phyloP scores from a whole-genome alignment of 2,113 vertebrate species.

The Tylochromis polylepis region DNA sequence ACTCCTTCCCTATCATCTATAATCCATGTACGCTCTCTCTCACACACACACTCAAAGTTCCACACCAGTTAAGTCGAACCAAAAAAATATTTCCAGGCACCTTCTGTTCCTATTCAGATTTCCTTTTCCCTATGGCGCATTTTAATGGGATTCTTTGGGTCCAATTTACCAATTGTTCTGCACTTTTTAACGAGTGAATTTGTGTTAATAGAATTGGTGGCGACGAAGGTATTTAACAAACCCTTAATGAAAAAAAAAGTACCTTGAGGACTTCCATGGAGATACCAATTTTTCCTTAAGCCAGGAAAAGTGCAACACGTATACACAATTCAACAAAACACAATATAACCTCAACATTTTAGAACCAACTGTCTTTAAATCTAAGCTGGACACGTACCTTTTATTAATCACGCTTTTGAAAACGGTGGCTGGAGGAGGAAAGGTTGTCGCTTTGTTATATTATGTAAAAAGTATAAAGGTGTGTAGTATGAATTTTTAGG shows the following conservation, averaged over 20 bases:
- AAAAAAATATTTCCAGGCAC: slow-evolving; percentile 10
- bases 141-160: slow-evolving; percentile 32
- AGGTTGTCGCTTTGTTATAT: not conserved
- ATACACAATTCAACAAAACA: not conserved
- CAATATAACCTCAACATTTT: not conserved
- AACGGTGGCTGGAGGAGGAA: fast-evolving
- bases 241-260: not conserved
- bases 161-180: not conserved
- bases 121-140: not conserved
- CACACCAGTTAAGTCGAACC: not conserved
- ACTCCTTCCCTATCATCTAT: slow-evolving; percentile 4
- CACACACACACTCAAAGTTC: not conserved
- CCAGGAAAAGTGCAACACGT: not conserved
- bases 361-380: not conserved
- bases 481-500: not conserved
- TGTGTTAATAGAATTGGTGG: not conserved
- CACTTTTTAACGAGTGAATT: not conserved
- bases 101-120: slow-evolving; percentile 13
- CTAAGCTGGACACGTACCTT: not conserved
- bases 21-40: not conserved
- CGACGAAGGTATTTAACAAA: not conserved
- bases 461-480: not conserved
- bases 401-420: not conserved
- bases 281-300: not conserved
- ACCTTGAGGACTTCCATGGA: not conserved